These are phyloP conservation scores for Labeo catla DNA, from an alignment of 2,113 vertebrate genomes.

Conservation along the genomic window DNA sequence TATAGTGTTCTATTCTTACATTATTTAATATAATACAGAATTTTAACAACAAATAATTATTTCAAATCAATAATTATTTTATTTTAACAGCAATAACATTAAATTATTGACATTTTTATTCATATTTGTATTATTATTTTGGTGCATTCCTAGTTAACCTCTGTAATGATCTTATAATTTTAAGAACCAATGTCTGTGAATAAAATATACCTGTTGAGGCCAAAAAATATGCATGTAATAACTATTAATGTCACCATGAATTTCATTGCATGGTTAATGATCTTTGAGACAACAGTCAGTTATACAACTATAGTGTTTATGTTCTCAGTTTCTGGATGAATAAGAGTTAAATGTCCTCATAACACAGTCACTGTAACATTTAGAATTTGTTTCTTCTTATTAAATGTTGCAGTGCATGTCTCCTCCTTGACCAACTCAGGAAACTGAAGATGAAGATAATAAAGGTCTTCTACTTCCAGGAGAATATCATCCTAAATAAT, in stretches of 20 bases:
- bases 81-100: not conserved
- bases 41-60: not conserved
- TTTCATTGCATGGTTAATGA: not conserved
- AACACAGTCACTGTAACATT: constrained; percentile 74
- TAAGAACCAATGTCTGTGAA: not conserved
- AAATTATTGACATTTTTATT: not conserved
- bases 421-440: constrained; percentile 79
- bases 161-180: not conserved
- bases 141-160: not conserved
- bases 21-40: not conserved
- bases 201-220: not conserved
- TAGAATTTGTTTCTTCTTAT: constrained; percentile 77
- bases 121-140: not conserved
- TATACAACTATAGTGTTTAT: not conserved
- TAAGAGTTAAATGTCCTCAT: constrained; percentile 44
- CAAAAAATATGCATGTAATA: not conserved
- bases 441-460: constrained; percentile 80
- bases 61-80: not conserved
- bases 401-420: constrained; percentile 75
- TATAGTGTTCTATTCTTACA: not conserved
- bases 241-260: not conserved
- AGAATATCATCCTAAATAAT: constrained; percentile 82
- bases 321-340: not conserved
- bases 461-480: constrained; percentile 81
- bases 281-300: not conserved